These are phyloP conservation scores for Cyanistes caeruleus DNA, from an alignment of 2,113 vertebrate genomes.

Conservation along the genomic window DNA sequence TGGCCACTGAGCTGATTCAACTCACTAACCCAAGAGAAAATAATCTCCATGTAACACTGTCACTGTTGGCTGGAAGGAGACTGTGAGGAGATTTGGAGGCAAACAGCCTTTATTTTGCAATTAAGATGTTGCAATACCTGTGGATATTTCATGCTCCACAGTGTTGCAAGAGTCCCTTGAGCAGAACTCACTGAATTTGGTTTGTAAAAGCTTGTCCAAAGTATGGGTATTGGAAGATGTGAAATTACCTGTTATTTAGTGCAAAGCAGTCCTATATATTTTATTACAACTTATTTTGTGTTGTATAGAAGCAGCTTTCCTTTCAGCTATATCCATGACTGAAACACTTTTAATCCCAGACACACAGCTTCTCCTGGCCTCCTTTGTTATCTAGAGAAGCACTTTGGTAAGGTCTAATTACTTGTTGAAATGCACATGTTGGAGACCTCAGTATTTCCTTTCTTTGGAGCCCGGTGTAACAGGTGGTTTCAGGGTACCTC, in stretches of 20 bases:
- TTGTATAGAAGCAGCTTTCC: background rate
- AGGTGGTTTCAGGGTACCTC: background rate
- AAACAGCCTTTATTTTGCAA: constrained; percentile 58
- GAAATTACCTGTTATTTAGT: constrained; percentile 46
- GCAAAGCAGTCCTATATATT: background rate
- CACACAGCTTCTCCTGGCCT: background rate
- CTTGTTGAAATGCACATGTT: background rate
- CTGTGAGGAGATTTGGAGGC: background rate
- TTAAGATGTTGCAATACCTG: constrained; percentile 63
- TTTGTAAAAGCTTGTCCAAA: constrained; percentile 38
- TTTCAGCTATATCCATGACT: background rate
- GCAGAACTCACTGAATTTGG: constrained; percentile 47
- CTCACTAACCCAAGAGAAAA: background rate
- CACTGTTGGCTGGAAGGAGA: background rate
- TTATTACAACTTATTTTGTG: background rate
- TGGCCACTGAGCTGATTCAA: background rate
- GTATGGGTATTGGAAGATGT: constrained; percentile 17
- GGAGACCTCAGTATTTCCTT: background rate
- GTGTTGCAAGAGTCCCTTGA: constrained; percentile 63
- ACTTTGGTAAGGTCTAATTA: background rate
- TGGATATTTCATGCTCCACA: constrained; percentile 24
- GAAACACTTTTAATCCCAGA: background rate
- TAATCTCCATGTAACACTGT: background rate
- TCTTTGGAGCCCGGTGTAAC: background rate
- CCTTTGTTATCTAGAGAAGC: background rate